phyloP scores from a whole-genome alignment of 1,140 invertebrate genomes.

The Acarapis woodi region DNA sequence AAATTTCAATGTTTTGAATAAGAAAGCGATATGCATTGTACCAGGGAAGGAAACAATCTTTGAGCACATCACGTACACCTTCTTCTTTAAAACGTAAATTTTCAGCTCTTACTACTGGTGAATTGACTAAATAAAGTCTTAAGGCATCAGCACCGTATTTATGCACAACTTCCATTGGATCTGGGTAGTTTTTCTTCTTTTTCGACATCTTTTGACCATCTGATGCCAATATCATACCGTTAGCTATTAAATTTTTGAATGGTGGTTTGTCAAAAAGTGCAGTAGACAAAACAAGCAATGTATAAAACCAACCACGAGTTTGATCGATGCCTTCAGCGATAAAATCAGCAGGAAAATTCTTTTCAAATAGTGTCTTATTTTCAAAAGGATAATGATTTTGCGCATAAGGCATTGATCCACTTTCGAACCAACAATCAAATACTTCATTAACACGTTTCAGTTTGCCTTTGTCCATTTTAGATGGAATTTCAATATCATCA shows the following conservation, averaged over 20 bases:
- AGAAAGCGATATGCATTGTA: slow-evolving; percentile 93
- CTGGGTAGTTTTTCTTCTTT: slow-evolving; percentile 93
- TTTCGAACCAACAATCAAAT: slow-evolving; percentile 99
- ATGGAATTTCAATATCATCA: slow-evolving; percentile 80
- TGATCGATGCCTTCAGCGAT: slow-evolving; percentile 98
- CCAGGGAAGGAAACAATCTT: slow-evolving; percentile 95
- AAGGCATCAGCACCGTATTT: slow-evolving; percentile 94
- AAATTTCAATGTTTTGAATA: slow-evolving; percentile 63
- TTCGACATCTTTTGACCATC: slow-evolving; percentile 99
- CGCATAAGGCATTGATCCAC: slow-evolving; percentile 75
- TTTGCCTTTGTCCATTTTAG: slow-evolving; percentile 39
- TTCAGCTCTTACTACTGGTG: slow-evolving; percentile 86
- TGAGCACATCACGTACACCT: slow-evolving; percentile 77
- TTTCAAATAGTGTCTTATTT: slow-evolving; percentile 61
- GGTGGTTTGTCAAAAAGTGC: slow-evolving; percentile 84
- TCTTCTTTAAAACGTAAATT: slow-evolving; percentile 89
- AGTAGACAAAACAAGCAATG: slow-evolving; percentile 76
- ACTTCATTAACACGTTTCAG: slow-evolving; percentile 67
- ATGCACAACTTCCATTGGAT: slow-evolving; percentile 62
- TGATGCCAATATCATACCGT: slow-evolving; percentile 71
- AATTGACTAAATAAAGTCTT: slow-evolving; percentile 83
- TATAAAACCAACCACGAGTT: slow-evolving; percentile 97
- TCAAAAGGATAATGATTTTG: slow-evolving; percentile 82
- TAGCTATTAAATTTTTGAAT: slow-evolving; percentile 88
- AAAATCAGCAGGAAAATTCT: slow-evolving; percentile 93